phyloP scores from a whole-genome alignment of 2,888 invertebrate species.

The Sphaeridia pumilis region DNA sequence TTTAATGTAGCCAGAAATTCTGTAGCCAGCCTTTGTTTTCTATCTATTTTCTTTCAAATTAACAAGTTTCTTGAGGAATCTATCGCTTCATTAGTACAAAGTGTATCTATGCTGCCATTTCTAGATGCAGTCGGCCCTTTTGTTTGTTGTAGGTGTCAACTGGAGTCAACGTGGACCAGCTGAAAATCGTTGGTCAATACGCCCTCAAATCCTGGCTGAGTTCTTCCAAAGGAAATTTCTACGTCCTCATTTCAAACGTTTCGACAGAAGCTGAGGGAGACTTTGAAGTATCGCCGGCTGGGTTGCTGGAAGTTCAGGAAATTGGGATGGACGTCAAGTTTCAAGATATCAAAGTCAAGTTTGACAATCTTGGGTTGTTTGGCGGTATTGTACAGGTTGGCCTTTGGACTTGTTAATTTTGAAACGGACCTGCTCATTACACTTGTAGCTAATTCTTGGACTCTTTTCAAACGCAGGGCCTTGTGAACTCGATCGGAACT shows the following conservation, averaged over 20 bases:
- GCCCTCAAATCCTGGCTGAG: conserved; percentile 60
- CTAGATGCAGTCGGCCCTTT: too few species aligned
- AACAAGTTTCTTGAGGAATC: too few species aligned
- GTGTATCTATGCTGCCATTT: too few species aligned
- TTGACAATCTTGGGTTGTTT: conserved; percentile 69
- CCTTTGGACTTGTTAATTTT: too few species aligned
- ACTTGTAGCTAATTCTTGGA: too few species aligned
- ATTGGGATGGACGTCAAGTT: conserved; percentile 69
- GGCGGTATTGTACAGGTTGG: conserved; percentile 50
- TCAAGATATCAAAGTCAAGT: conserved; percentile 62
- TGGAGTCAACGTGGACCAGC: conserved; percentile 55
- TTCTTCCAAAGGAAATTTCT: conserved; percentile 59
- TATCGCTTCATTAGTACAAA: too few species aligned
- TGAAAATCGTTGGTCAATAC: conserved; percentile 65
- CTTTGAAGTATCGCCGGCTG: conserved; percentile 59
- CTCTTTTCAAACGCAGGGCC: too few species aligned
- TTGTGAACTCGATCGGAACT: conserved; percentile 68
- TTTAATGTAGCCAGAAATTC: too few species aligned
- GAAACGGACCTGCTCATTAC: too few species aligned
- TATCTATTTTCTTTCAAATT: too few species aligned
- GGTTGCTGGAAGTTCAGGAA: conserved; percentile 61
- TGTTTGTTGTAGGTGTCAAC: conserved; percentile 62
- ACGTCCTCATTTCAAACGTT: conserved; percentile 59
- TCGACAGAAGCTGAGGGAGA: conserved; percentile 55
- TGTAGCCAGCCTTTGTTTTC: too few species aligned